Base-by-base conservation (phyloP, 1,140 invertebrate genomes). In the Ceratosolen solmsi region DNA sequence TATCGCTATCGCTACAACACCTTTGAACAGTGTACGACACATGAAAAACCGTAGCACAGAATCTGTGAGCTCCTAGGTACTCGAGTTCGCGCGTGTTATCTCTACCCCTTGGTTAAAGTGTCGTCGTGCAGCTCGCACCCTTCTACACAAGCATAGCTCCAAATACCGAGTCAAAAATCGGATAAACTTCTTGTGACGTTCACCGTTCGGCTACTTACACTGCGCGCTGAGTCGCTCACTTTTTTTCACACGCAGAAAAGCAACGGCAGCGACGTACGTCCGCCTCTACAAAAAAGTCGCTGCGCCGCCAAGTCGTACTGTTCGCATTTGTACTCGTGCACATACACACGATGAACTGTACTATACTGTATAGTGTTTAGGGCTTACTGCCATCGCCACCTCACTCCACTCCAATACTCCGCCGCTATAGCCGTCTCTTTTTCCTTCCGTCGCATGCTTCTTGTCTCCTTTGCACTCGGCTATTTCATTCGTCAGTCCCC, bases 31-130 rank as follows among this genome's bases (percentile, higher is more conserved):
- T 0, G 36, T n/a, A 7, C 56, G 25, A 76, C 58, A 63, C 79
- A 80, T 74, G 70, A 73, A 80, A 79, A 46, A 22, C 36, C 7
- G 76, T 51, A 17, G 63, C 15, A 49, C 15, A 8, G 17, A 1
- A 1, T 56, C 17, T 30, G 11, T 11, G 58, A 63, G n/a, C 58
- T 30, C 30, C 51, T 41, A n/a, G 20, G 33, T 27, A 17, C 20
- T 20, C 33, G 13, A 22, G 36, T 68, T 68, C 36, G 25, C 71
- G 41, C 71, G 38, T 17, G 46, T 9, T 72, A 17, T 9, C 13
- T n/a, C 70, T 7, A 17, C 3, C 15, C 36, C 51, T 54, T 15
- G 51, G 51, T 22, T 15, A 5, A 46, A 46, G 54, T 58, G 54
- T 4, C 70, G 38, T 51, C 70, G 70, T 7, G 22, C 17, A 58